Percentiles rank a stretch among this genome's conserved stretches.
Conservation (phyloP, 1,140 invertebrate species). For the Phymorhynchus buccinoides region DNA sequence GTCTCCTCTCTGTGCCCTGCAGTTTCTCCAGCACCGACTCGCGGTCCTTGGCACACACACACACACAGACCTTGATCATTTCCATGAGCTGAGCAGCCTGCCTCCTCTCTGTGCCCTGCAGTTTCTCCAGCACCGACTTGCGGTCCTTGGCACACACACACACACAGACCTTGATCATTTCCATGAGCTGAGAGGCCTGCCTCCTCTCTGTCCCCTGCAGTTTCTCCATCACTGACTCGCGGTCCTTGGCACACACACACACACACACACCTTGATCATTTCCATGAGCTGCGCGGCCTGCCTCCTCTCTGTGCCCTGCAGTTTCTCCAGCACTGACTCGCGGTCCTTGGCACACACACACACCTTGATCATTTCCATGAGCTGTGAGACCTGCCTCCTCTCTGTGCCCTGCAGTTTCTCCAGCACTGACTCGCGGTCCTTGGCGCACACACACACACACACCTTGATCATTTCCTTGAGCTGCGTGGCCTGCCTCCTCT, state of each 20-base stretch:
- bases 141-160: slow-evolving; percentile 51
- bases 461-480: slow-evolving; percentile 52
- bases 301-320: not conserved
- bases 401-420: not conserved
- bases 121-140: slow-evolving; percentile 46
- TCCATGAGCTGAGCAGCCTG: slow-evolving; percentile 45
- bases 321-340: not conserved
- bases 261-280: not conserved
- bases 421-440: not conserved
- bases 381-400: slow-evolving; percentile 41
- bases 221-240: too few relatives aligned
- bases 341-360: not conserved
- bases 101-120: slow-evolving; percentile 42
- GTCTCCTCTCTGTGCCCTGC: too few relatives aligned
- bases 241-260: too few relatives aligned
- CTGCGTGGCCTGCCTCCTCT: slow-evolving; percentile 43
- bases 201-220: too few relatives aligned
- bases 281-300: not conserved
- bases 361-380: slow-evolving; percentile 51
- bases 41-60: too few relatives aligned
- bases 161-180: too few relatives aligned
- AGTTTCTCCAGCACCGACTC: too few relatives aligned
- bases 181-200: too few relatives aligned
- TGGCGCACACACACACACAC: not conserved
- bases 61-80: slow-evolving; percentile 55